Evolutionary conservation across 2,113 vertebrate genomes (phyloP).

Genomic region (Cnemophilus loriae): DNA sequence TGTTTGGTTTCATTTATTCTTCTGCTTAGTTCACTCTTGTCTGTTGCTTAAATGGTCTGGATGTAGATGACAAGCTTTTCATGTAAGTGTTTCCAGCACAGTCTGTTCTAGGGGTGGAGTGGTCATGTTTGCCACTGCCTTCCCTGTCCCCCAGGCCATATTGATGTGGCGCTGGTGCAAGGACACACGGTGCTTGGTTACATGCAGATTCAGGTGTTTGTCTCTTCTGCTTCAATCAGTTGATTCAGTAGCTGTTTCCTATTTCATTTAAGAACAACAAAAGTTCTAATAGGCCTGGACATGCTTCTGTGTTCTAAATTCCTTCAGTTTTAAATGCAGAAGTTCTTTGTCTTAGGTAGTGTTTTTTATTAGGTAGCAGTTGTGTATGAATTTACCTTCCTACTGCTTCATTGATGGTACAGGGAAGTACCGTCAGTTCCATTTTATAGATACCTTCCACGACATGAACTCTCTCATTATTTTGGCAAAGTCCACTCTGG

Average conservation of each 20-base stretch:
- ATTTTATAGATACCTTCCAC: background rate
- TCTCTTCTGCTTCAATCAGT: background rate
- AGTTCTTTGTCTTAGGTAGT: background rate
- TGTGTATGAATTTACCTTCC: background rate
- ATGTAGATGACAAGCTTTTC: background rate
- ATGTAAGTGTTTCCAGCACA: background rate
- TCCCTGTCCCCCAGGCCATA: background rate
- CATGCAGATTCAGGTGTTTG: rapidly evolving
- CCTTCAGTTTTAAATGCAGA: background rate
- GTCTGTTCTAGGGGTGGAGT: background rate
- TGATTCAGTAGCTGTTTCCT: background rate
- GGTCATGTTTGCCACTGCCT: background rate
- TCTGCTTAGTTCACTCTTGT: background rate
- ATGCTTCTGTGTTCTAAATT: background rate
- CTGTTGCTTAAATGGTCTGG: background rate
- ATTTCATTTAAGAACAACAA: background rate
- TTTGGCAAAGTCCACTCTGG: background rate
- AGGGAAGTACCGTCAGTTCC: background rate
- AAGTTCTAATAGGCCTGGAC: background rate
- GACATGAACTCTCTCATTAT: background rate
- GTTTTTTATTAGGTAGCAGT: background rate
- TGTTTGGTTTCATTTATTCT: background rate
- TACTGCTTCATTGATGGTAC: background rate
- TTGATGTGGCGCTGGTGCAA: background rate
- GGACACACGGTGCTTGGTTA: background rate